Evolutionary conservation across 2,113 vertebrate genomes (phyloP).

Genomic region (Todiramphus chloris): DNA sequence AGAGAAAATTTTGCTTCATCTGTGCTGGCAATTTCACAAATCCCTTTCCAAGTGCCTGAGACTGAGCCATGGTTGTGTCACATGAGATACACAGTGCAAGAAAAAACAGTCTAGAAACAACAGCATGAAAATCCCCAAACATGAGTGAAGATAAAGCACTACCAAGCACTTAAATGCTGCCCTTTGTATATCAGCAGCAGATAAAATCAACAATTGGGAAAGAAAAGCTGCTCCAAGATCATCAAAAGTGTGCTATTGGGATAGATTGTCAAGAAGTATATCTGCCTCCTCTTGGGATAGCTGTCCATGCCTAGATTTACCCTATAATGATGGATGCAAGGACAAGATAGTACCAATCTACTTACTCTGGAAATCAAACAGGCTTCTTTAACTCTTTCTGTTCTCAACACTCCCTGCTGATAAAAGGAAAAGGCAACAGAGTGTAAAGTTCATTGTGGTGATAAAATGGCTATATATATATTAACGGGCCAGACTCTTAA

Average conservation of each 20-base stretch:
- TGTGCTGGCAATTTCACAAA: constrained; percentile 25
- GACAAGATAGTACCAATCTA: background rate
- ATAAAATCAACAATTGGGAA: background rate
- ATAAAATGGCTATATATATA: background rate
- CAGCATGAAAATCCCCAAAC: background rate
- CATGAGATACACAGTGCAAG: constrained; percentile 16
- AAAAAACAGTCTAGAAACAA: background rate
- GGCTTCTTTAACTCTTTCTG: background rate
- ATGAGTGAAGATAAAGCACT: background rate
- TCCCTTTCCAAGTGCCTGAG: constrained; percentile 17
- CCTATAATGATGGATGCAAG: background rate
- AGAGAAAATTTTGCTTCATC: constrained; percentile 40
- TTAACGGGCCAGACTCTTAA: background rate
- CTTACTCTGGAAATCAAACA: background rate
- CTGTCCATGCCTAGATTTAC: background rate
- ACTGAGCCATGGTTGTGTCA: background rate
- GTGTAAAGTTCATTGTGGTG: background rate
- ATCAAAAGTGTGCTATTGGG: background rate
- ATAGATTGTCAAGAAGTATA: background rate
- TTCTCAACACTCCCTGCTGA: background rate
- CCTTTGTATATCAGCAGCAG: background rate
- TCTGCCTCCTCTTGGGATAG: background rate
- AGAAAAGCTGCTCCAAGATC: background rate
- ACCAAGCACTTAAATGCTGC: rapidly evolving
- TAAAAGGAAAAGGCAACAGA: background rate